phyloP scores from a whole-genome alignment of 1,140 invertebrate genomes.

The Heliconius nattereri region DNA sequence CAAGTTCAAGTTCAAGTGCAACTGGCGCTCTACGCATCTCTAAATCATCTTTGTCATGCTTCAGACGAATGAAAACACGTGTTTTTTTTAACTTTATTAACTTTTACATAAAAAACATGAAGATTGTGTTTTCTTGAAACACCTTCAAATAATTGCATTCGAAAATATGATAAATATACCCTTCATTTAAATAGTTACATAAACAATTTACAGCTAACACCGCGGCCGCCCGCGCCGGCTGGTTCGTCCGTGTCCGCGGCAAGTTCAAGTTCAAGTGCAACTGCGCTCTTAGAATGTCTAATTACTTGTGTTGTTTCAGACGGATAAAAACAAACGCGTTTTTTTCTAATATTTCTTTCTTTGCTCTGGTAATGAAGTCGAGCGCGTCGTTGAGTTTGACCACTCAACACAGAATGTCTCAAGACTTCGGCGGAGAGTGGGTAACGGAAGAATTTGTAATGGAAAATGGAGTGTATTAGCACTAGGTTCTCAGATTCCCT shows the following conservation, averaged over 20 bases:
- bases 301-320: not conserved
- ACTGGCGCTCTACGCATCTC: not conserved
- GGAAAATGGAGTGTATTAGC: too few relatives aligned
- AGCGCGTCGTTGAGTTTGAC: too few relatives aligned
- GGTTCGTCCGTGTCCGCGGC: not conserved
- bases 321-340: not conserved
- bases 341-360: not conserved
- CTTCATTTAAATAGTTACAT: too few relatives aligned
- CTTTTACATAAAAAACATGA: too few relatives aligned
- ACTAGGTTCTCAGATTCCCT: too few relatives aligned
- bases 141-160: too few relatives aligned
- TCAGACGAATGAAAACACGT: not conserved
- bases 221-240: not conserved
- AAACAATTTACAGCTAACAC: not conserved
- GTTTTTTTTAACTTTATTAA: not conserved
- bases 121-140: too few relatives aligned
- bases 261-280: conserved; percentile 6
- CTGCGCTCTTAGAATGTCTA: not conserved
- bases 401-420: too few relatives aligned
- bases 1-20: conserved; percentile 5
- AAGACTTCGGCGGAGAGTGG: too few relatives aligned
- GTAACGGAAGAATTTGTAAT: too few relatives aligned
- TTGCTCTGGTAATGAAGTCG: too few relatives aligned
- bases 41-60: not conserved
- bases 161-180: too few relatives aligned